A percentile compares a stretch with the other conserved stretches of the same genome.
Conservation (phyloP, 2,797 vertebrate genomes). For the Sphenopsis melanotis region DNA sequence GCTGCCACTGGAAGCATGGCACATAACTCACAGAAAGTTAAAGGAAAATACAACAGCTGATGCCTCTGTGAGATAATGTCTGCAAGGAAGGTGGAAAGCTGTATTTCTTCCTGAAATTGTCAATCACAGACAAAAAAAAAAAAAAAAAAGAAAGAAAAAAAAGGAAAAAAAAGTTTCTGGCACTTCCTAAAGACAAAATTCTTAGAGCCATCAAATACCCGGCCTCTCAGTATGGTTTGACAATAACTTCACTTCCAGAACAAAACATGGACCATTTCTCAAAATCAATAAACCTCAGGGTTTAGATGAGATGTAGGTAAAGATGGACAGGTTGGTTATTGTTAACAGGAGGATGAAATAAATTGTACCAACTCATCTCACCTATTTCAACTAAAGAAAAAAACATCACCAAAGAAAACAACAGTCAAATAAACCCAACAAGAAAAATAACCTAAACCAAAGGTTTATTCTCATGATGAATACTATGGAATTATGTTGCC, state of each 20-base stretch:
- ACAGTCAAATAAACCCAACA: neutral
- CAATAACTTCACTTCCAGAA: neutral
- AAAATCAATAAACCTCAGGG: neutral
- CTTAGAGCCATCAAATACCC: neutral
- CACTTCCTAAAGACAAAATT: neutral
- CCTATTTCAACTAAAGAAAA: neutral
- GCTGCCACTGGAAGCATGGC: neutral
- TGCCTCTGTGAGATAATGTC: neutral
- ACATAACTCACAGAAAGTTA: neutral
- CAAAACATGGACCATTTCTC: neutral
- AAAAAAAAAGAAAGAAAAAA: too few species aligned
- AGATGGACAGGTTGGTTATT: neutral
- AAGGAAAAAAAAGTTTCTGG: neutral
- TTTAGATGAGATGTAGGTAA: neutral
- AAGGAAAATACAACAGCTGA: neutral
- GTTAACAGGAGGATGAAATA: neutral
- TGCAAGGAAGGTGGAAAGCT: neutral
- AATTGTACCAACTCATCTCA: neutral
- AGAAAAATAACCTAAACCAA: neutral
- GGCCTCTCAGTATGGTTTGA: neutral
- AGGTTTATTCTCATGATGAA: neutral
- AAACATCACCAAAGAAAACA: neutral
- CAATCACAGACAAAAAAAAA: neutral
- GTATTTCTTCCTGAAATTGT: neutral
- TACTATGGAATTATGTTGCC: neutral